These are phyloP conservation scores for Sipha flava DNA, from an alignment of 1,140 invertebrate species.

Conservation along the genomic window DNA sequence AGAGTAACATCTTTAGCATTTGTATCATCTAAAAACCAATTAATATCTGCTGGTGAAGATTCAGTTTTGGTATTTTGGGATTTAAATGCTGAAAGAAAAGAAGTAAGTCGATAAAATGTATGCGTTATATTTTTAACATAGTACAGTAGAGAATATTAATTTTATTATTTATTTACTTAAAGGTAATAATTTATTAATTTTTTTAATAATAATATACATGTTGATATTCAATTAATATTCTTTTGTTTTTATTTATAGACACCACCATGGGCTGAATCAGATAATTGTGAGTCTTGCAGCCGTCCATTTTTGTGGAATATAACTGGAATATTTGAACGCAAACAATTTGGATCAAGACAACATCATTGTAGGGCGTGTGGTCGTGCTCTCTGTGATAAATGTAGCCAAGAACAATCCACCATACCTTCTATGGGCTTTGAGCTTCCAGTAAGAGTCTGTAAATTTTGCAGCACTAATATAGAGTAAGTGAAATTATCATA, in stretches of 20 bases:
- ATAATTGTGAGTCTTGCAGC: slow-evolving; percentile 85
- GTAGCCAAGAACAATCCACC: slow-evolving; percentile 75
- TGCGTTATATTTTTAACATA: not conserved
- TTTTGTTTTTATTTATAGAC: slow-evolving; percentile 52
- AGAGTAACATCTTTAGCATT: slow-evolving; percentile 76
- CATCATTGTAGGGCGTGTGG: slow-evolving; percentile 87
- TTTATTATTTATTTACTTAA: too few species aligned
- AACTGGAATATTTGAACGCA: slow-evolving; percentile 93
- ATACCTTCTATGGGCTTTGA: slow-evolving; percentile 96
- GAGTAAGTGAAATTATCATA: not conserved
- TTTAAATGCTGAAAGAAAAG: slow-evolving; percentile 74
- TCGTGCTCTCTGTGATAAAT: slow-evolving; percentile 83
- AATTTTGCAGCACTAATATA: slow-evolving; percentile 67
- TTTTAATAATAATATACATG: too few species aligned
- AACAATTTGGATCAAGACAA: slow-evolving; percentile 81
- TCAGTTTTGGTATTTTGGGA: slow-evolving; percentile 91
- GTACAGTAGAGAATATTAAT: too few species aligned
- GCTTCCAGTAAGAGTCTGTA: slow-evolving; percentile 92
- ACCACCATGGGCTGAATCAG: slow-evolving; percentile 86
- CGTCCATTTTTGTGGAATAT: slow-evolving; percentile 98
- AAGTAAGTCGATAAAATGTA: slow-evolving; percentile 47
- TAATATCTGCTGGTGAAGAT: slow-evolving; percentile 93
- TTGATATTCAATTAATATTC: not conserved
- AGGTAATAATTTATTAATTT: too few species aligned
- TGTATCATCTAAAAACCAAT: slow-evolving; percentile 63